Percentiles rank a stretch among this genome's conserved stretches.
Conservation (phyloP, 2,113 vertebrate species). For the Xiphias gladius region DNA sequence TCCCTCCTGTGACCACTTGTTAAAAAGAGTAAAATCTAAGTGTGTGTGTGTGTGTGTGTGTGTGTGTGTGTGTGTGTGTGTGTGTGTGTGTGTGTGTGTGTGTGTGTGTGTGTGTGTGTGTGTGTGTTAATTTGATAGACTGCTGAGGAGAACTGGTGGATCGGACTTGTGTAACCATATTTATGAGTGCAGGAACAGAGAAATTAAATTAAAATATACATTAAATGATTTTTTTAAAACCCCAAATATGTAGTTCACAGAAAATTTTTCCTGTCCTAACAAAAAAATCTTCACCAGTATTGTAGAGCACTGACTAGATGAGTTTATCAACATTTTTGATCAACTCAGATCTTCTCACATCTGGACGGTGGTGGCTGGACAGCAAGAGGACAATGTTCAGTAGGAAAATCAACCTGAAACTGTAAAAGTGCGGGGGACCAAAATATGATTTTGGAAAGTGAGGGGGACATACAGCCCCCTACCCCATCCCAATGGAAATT, state of each 20-base stretch:
- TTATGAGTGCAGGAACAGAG: background rate
- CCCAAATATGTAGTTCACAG: too few relatives aligned
- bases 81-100: conserved; percentile 16
- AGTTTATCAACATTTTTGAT: background rate
- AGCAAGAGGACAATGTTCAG: background rate
- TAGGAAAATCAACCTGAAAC: background rate
- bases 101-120: conserved; percentile 19
- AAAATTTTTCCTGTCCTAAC: too few relatives aligned
- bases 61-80: conserved; percentile 21
- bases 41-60: conserved; percentile 24
- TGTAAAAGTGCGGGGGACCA: background rate
- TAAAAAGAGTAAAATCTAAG: conserved; percentile 33
- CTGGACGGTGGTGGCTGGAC: background rate
- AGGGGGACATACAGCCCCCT: background rate
- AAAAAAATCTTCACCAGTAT: too few relatives aligned
- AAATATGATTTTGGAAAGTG: background rate
- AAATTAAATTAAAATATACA: too few relatives aligned
- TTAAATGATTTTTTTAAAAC: too few relatives aligned
- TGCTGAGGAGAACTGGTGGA: background rate
- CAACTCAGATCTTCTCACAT: background rate
- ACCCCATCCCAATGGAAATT: too few relatives aligned
- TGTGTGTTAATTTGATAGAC: conserved; percentile 30
- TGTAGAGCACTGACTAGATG: background rate
- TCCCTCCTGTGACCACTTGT: conserved; percentile 58
- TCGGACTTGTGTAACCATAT: background rate